Evolutionary conservation across 2,113 vertebrate genomes (phyloP), one percentile per base, ranked within the genome.

Genomic region (Prunella himalayana): DNA sequence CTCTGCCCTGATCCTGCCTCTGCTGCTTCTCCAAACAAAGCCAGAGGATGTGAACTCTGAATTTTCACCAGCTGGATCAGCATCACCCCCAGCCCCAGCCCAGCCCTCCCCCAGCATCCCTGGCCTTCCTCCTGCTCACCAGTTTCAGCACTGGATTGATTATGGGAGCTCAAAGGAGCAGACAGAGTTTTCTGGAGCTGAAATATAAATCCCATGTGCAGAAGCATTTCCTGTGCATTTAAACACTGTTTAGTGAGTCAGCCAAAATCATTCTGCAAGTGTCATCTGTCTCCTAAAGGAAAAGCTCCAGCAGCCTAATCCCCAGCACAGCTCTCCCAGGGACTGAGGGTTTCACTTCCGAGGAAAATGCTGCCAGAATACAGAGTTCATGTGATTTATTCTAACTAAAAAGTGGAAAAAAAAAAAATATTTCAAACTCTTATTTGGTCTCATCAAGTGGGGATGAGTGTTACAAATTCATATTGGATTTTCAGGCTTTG

Each of bases 401-500:
- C 4, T 2, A 85, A 66, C 24, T 13, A 31, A 44, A 70, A 86
- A 87, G 37, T 37, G 37, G 37, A 18, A 21, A 45, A 19, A 65
- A 80, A 54, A 71, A 30, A 75, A 94, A 41, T 4, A 73, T 44
- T 72, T 80, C 54, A 80, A 96, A 75, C 73, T 42, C 24, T 60
- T 78, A 45, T 91, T 96, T 73, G 42, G 63, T 90, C 70, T 95
- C 71, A 90, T 92, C 96, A 78, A 96, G 94, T 20, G 63, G 45
- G 82, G 81, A 94, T 79, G 56, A 93, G 69, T 9, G 13, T 65
- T 82, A 83, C 39, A 78, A 28, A 82, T 63, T 56, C 56, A 33
- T 86, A 97, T 95, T 90, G 96, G 94, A 95, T 95, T 97, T 81
- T 72, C 56, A 94, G 75, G 88, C 63, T 97, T 97, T 64, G 68